These are phyloP conservation scores for Polyergus mexicanus DNA, from an alignment of 1,140 invertebrate genomes.

Conservation along the genomic window DNA sequence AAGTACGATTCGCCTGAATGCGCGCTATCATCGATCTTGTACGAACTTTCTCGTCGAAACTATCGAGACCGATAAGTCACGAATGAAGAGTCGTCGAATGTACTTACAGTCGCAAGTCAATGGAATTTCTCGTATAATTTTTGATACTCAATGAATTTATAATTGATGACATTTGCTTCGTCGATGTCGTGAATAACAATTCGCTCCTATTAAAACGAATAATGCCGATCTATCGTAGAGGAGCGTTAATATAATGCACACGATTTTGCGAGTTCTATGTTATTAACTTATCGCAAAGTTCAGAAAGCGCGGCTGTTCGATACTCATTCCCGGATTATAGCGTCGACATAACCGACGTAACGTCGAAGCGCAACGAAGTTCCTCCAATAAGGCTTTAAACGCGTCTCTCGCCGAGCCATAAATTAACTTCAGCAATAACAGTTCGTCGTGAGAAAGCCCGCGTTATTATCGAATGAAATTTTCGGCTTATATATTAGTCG, in stretches of 20 bases:
- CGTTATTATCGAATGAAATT: slow-evolving; percentile 60
- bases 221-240: not conserved
- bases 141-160: not conserved
- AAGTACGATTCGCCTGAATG: not conserved
- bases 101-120: not conserved
- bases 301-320: not conserved
- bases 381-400: slow-evolving; percentile 51
- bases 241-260: not conserved
- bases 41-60: not conserved
- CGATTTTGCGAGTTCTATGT: not conserved
- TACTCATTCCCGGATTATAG: not conserved
- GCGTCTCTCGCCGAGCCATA: slow-evolving; percentile 47
- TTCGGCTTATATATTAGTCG: slow-evolving; percentile 1
- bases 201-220: not conserved
- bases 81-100: not conserved
- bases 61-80: not conserved
- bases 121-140: not conserved
- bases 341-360: slow-evolving; percentile 12
- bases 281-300: slow-evolving; percentile 31
- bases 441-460: slow-evolving; percentile 29
- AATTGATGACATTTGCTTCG: too few relatives aligned
- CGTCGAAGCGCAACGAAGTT: slow-evolving; percentile 47
- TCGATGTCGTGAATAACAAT: not conserved
- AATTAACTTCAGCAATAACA: slow-evolving; percentile 59
- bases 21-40: not conserved